Evolutionary conservation across 2,888 invertebrate species (phyloP), one percentile per base, ranked within the genome.

Genomic region (Protophormia terraenovae): DNA sequence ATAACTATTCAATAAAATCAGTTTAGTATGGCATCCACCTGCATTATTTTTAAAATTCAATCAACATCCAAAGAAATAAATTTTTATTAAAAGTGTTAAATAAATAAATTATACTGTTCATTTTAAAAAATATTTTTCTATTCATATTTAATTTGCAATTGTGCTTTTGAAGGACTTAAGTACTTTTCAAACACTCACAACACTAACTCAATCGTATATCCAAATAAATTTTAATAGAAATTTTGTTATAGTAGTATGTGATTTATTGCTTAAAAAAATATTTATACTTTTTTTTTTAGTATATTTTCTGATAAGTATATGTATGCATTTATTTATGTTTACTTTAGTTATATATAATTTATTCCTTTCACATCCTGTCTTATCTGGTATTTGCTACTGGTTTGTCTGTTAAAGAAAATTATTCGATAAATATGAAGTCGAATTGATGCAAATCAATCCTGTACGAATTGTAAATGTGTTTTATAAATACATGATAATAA

Each of bases 391-490:
- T 50, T 50, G 14, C 14, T n/a, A n/a, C n/a, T 29, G 29, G 19
- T 53, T 4, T 50, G 50, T 50, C 10, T 47, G 4, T 50, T 22
- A 32, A 22, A 67, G 19, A 6, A 35, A 32, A 50, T 50, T 50
- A 47, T 69, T 53, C 1, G 45, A 45, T 66, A 47, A 32, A 67
- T 67, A 67, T 24, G 16, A 35, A 71, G 2, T 24, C 35, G 38
- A 38, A 35, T 71, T 71, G 22, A 55, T 71, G 38, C 35, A 71
- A 71, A 71, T 71, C 69, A 71, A 71, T 71, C 16, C 35, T 38
- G 0, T 27, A 35, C 1, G 4, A 53, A 16, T 24, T 24, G 12
- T 3, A 53, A 24, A 53, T 24, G 10, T 24, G 24, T 24, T 22
- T 19, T 16, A 6, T 16, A 16, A 7, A 12, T 53, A 24, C 24